phyloP scores from a whole-genome alignment of 1,140 invertebrate species.

The Heliconius hermathena region DNA sequence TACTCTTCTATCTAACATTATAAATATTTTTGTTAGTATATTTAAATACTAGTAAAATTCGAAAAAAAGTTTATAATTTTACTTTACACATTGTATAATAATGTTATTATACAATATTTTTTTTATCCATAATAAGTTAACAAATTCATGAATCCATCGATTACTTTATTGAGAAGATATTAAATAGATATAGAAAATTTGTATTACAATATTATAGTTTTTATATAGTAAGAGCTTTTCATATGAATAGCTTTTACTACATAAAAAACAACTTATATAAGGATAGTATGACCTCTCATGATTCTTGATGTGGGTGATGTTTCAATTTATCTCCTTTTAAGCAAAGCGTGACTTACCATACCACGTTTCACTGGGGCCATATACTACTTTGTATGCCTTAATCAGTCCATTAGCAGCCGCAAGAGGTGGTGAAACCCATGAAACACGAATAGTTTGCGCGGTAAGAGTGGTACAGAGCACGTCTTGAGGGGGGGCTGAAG shows the following conservation, averaged over 20 bases:
- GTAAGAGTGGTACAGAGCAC: constrained; percentile 95
- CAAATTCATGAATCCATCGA: too few species aligned
- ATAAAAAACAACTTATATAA: too few species aligned
- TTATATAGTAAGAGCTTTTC: too few species aligned
- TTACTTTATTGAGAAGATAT: neutral
- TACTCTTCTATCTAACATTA: too few species aligned
- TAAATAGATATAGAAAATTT: neutral
- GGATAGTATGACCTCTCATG: too few species aligned
- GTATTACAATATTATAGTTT: too few species aligned
- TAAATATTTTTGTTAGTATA: too few species aligned
- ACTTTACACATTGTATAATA: too few species aligned
- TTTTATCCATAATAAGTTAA: neutral
- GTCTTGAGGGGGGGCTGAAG: constrained; percentile 95
- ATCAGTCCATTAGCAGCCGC: constrained; percentile 96
- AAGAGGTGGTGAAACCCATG: constrained; percentile 95
- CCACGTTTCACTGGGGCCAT: constrained; percentile 95
- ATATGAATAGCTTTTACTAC: too few species aligned
- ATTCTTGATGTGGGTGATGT: neutral
- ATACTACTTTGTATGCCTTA: constrained; percentile 98
- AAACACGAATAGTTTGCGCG: constrained; percentile 95
- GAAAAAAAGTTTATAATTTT: too few species aligned
- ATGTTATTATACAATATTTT: neutral
- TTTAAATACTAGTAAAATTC: too few species aligned
- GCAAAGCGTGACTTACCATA: constrained; percentile 86
- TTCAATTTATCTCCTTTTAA: neutral